Conservation (phyloP, 92 coral and sea anemone genomes). For the Heliopora coerulea region DNA sequence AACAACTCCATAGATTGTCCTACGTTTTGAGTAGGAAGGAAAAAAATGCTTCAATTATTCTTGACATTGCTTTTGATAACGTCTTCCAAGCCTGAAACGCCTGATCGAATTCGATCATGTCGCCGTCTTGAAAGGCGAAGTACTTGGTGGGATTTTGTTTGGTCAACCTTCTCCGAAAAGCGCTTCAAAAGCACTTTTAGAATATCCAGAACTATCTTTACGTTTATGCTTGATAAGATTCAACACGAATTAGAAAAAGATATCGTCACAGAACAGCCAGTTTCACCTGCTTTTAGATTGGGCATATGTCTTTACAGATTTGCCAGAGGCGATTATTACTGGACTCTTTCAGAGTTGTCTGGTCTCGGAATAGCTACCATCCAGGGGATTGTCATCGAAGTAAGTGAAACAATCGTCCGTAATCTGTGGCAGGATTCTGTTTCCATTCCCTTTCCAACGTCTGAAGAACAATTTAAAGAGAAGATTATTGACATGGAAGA, state of each 20-base stretch:
- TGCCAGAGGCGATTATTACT: slow-evolving; percentile 38
- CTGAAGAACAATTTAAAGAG: slow-evolving; percentile 9
- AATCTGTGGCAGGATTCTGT: slow-evolving; percentile 30
- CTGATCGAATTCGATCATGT: background rate
- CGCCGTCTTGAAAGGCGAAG: background rate
- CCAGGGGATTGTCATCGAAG: slow-evolving; percentile 17
- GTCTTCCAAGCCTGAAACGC: background rate
- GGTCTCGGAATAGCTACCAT: slow-evolving; percentile 40
- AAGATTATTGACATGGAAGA: slow-evolving; percentile 40
- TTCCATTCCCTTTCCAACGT: slow-evolving; percentile 10
- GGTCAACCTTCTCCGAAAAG: background rate
- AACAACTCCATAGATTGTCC: background rate
- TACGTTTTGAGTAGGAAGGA: background rate
- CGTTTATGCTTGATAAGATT: background rate
- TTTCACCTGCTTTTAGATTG: slow-evolving; percentile 14
- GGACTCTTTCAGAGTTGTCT: slow-evolving; percentile 33
- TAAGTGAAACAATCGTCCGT: slow-evolving; percentile 1
- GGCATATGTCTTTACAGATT: slow-evolving; percentile 36
- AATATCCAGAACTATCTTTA: background rate
- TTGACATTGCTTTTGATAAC: background rate
- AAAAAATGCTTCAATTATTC: background rate
- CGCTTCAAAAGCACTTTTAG: background rate
- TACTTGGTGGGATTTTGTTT: background rate
- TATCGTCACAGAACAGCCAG: slow-evolving; percentile 22
- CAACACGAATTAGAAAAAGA: background rate